Base-by-base conservation (phyloP, 2,113 vertebrate species). In the Trichechus manatus region DNA sequence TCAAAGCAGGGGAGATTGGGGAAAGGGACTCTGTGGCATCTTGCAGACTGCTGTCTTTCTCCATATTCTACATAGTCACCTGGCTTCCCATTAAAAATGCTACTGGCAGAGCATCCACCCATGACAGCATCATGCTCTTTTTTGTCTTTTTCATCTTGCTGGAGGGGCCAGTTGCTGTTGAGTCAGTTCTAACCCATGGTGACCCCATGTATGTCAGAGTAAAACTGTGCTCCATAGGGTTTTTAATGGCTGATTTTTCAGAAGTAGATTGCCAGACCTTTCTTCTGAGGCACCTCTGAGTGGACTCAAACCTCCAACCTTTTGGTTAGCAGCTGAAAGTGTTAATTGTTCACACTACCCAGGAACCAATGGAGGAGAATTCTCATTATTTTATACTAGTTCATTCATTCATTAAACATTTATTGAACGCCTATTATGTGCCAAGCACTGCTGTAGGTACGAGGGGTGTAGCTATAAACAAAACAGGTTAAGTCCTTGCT, bases 401-500 rank as follows among this genome's bases (percentile, higher is more conserved):
- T 56, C 25, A 63, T 82, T 56, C 20, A 92, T 92, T 83, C 74
- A 81, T 70, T 91, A 42, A 86, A 70, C 33, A 36, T 70, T 96
- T 17, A 72, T 53, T 75, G 70, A 56, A 56, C 29, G 13, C 25
- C 25, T 90, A 1, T 70, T 75, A 83, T 64, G 10, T 82, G 29
- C 59, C 59, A 84, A 94, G 50, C 17, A 66, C 63, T 89, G 25
- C 66, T 36, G 20, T 86, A 72, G 50, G 17, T 53, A 36, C 42
- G 80, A 23, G 33, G 61, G 23, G n/a, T 53, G 36, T 22, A 83
- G 47, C n/a, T 96, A 9, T 31, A 84, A 81, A 68, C 14, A 75
- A 79, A 97, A 81, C 17, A 89, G 15, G n/a, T 63, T n/a, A 53
- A 78, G 56, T 70, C 2, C 9, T n/a, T 79, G 10, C 20, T 87